Base-by-base conservation (phyloP, 64 coral and sea anemone genomes). In the Montipora capricornis region DNA sequence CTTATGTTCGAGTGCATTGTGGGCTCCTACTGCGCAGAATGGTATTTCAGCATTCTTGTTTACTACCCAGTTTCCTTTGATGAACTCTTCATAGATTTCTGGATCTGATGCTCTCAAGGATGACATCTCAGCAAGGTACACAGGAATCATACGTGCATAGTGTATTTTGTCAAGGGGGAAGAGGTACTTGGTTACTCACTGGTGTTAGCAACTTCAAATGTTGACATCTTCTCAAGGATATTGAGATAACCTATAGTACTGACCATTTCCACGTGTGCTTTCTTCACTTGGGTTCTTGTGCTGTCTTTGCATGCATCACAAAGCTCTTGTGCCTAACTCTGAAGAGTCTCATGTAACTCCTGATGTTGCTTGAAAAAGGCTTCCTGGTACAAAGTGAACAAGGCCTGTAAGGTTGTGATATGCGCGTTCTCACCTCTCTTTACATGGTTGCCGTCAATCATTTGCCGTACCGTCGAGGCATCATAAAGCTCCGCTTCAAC, bases 71-170 rank as follows among this genome's bases (percentile, higher is more conserved):
- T 84, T 84, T 19, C 87, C 87, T 77, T 53, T 1, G 50, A 58
- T 11, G 73, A 76, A 76, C 50, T 89, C 87, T 77, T 77, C 53
- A 20, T 71, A 87, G 62, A 87, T 67, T 44, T 68, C 37, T 66
- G 62, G 62, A 48, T 67, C 64, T 22, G 78, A 48, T 37, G 9
- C 20, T 47, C 83, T 61, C 0, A 91, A 17, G 5, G 4, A 44
- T 74, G 12, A 3, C 60, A 91, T 83, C 17, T 91, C 89, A 49
- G 89, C 78, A 8, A 91, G 19, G 79, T 91, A 91, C 24, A 91
- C 6, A 17, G 89, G 89, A 15, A 91, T 83, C 89, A 82, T 91
- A 19, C 79, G 29, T 55, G 79, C 45, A 55, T 91, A 91, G 16
- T 90, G 80, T 16, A 78, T n/a, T 44, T 19, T 76, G 61, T 77